These are phyloP conservation scores for Heliconius hewitsoni DNA, from an alignment of 1,140 invertebrate species.

Conservation along the genomic window DNA sequence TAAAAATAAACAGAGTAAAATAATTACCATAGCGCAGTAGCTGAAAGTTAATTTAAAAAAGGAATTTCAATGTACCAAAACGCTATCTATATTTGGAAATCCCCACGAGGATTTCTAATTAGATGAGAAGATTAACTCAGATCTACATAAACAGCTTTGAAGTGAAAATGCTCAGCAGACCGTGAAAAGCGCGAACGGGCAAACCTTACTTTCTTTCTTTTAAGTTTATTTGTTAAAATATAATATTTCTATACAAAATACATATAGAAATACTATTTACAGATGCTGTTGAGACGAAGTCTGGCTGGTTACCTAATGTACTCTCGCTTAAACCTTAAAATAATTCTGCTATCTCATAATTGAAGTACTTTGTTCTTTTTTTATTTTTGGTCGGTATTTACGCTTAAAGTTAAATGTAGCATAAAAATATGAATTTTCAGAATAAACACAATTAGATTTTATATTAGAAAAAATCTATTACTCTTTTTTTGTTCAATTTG, in stretches of 20 bases:
- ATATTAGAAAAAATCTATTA: too few relatives aligned
- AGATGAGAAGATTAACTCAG: conserved; percentile 10
- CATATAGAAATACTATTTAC: not conserved
- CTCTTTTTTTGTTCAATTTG: too few relatives aligned
- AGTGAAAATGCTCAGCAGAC: conserved; percentile 17
- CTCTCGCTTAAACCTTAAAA: too few relatives aligned
- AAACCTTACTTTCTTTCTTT: conserved; percentile 10
- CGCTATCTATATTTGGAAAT: conserved; percentile 6
- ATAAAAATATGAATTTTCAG: too few relatives aligned
- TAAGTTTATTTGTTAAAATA: not conserved
- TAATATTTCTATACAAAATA: too few relatives aligned
- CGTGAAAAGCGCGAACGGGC: not conserved
- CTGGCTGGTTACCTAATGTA: not conserved
- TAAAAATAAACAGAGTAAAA: not conserved
- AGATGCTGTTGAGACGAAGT: not conserved
- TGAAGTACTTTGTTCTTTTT: too few relatives aligned
- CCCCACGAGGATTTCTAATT: conserved; percentile 13
- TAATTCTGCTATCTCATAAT: too few relatives aligned
- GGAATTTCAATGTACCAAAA: not conserved
- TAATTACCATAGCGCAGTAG: not conserved
- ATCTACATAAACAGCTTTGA: conserved; percentile 16
- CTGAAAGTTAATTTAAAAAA: not conserved
- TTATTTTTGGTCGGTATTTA: too few relatives aligned
- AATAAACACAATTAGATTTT: too few relatives aligned
- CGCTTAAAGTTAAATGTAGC: too few relatives aligned